A percentile compares a stretch with the other conserved stretches of the same genome.
Conservation (phyloP, 35 echinoderm and acorn worm genomes). For the Nesometra sesokonis region DNA sequence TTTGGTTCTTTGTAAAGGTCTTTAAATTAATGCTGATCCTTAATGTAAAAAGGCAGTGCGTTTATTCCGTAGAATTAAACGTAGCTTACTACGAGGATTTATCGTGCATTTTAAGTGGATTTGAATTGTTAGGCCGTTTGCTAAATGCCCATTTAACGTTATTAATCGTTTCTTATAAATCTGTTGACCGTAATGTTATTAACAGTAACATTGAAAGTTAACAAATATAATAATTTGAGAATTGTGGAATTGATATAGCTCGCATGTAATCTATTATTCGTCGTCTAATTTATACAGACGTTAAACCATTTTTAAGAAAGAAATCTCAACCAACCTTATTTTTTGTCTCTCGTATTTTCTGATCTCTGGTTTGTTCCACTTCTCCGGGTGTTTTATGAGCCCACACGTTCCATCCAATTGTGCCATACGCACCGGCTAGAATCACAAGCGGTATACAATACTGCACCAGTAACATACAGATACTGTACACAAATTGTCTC, state of each 20-base stretch:
- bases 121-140: not conserved
- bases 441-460: constrained; percentile 68
- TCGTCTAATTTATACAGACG: too few species aligned
- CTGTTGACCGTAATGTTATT: too few species aligned
- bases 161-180: not conserved
- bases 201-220: too few species aligned
- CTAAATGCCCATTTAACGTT: not conserved
- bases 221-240: too few species aligned
- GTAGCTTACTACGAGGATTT: not conserved
- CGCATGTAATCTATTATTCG: too few species aligned
- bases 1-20: not conserved
- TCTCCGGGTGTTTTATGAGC: constrained; percentile 77
- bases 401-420: constrained; percentile 79
- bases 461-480: constrained; percentile 50
- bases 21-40: not conserved
- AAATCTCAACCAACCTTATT: constrained; percentile 40
- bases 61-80: not conserved
- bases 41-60: not conserved
- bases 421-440: constrained; percentile 49
- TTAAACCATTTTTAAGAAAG: too few species aligned
- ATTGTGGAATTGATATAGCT: too few species aligned
- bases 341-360: constrained; percentile 74
- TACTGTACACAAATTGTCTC: constrained; percentile 39
- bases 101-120: not conserved
- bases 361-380: constrained; percentile 62